A percentile compares a stretch with the other conserved stretches of the same genome.
These are phyloP conservation scores for Andrena flavipes DNA, from an alignment of 2,888 invertebrate species.

Conservation along the genomic window DNA sequence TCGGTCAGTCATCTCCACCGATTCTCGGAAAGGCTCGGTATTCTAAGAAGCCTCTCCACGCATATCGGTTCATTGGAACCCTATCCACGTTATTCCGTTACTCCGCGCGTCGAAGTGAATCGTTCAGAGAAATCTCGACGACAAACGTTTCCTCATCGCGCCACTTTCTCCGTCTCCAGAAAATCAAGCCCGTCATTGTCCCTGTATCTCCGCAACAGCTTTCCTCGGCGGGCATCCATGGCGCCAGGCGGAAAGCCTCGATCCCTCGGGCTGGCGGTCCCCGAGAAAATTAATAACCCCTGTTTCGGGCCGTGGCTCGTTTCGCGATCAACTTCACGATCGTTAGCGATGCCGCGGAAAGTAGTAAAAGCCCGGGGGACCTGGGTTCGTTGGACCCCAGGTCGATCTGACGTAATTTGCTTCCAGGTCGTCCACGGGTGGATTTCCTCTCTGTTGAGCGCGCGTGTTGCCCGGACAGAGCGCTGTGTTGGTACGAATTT, in stretches of 20 bases:
- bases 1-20: neutral
- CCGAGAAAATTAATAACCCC: neutral
- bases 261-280: neutral
- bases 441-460: conserved; percentile 70
- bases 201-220: too few species aligned
- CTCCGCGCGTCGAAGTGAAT: neutral
- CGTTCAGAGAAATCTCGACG: too few species aligned
- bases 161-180: neutral
- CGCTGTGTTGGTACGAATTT: conserved; percentile 68
- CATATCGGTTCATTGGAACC: neutral
- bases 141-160: neutral
- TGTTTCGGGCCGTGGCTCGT: neutral
- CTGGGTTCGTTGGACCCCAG: conserved; percentile 74
- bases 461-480: conserved; percentile 35
- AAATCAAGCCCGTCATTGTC: too few species aligned
- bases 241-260: too few species aligned
- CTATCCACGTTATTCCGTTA: neutral
- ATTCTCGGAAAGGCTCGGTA: neutral
- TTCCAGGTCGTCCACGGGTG: conserved; percentile 74
- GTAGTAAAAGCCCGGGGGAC: conserved; percentile 61
- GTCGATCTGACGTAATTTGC: conserved; percentile 73
- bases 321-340: conserved; percentile 9
- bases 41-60: neutral
- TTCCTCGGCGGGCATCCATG: too few species aligned
- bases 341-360: conserved; percentile 59